A percentile compares a stretch with the other conserved stretches of the same genome.
Conservation (phyloP, 2,888 invertebrate species). For the Pasiphila rectangulata region DNA sequence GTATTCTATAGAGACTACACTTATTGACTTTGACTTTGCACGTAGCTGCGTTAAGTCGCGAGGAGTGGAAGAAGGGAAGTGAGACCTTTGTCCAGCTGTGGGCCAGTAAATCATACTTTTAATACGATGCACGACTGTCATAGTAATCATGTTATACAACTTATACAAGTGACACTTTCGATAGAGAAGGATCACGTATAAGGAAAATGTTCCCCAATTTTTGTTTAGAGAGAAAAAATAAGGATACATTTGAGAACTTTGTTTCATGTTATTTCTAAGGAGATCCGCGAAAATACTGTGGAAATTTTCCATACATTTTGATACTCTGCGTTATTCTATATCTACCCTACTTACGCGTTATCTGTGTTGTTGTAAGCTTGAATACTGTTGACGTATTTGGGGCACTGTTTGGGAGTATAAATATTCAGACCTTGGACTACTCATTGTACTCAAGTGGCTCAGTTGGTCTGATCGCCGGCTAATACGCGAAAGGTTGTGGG, state of each 20-base stretch:
- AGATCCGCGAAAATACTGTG: constrained; percentile 6
- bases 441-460: too few species aligned
- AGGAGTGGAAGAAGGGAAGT: too few species aligned
- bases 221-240: constrained; percentile 22
- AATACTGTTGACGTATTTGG: neutral
- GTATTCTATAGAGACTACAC: too few species aligned
- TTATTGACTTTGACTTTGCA: too few species aligned
- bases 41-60: too few species aligned
- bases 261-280: neutral
- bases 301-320: constrained; percentile 1
- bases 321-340: neutral
- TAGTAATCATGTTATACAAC: constrained; percentile 3
- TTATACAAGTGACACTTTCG: constrained; percentile 7
- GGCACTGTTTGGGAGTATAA: too few species aligned
- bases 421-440: too few species aligned
- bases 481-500: too few species aligned
- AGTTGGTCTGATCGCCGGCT: too few species aligned
- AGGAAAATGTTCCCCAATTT: constrained; percentile 7
- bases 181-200: constrained; percentile 5
- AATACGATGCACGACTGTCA: neutral
- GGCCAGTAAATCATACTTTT: too few species aligned
- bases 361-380: neutral
- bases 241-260: constrained; percentile 11
- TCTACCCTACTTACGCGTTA: neutral
- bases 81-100: too few species aligned